These are phyloP conservation scores for Oreochromis tanganicae DNA, from an alignment of 2,113 vertebrate genomes.

Conservation along the genomic window DNA sequence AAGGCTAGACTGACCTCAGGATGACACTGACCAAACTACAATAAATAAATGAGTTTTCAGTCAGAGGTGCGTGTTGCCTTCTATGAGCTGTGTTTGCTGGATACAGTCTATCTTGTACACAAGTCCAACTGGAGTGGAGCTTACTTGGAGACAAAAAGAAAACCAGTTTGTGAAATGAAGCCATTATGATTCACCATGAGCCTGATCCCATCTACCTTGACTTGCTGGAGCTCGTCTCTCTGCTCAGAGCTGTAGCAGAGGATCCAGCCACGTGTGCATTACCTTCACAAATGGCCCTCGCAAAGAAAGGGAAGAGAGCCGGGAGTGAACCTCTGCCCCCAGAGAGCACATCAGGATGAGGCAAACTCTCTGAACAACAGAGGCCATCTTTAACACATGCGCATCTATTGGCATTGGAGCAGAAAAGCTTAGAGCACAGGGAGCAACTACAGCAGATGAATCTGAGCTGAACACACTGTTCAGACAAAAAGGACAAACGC, in stretches of 20 bases:
- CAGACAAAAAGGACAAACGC: not conserved
- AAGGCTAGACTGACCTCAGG: conserved; percentile 66
- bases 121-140: not conserved
- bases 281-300: conserved; percentile 56
- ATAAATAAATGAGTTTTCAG: conserved; percentile 11
- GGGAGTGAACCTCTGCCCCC: conserved; percentile 45
- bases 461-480: not conserved
- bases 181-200: conserved; percentile 31
- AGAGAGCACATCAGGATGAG: conserved; percentile 60
- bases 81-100: conserved; percentile 3
- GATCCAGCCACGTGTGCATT: conserved; percentile 66
- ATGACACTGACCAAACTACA: conserved; percentile 57
- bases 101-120: not conserved
- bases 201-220: conserved; percentile 34
- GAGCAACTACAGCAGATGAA: conserved; percentile 20
- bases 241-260: conserved; percentile 16
- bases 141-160: not conserved
- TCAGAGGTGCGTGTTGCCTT: conserved; percentile 28
- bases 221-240: not conserved
- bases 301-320: conserved; percentile 1
- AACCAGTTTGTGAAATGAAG: conserved; percentile 25
- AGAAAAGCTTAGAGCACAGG: conserved; percentile 62
- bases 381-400: conserved; percentile 66
- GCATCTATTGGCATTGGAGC: conserved; percentile 73
- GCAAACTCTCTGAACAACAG: conserved; percentile 17